Evolutionary conservation across 1,140 invertebrate genomes (phyloP), one percentile per base, ranked within the genome.

Genomic region (Druon quercuslanigerum): DNA sequence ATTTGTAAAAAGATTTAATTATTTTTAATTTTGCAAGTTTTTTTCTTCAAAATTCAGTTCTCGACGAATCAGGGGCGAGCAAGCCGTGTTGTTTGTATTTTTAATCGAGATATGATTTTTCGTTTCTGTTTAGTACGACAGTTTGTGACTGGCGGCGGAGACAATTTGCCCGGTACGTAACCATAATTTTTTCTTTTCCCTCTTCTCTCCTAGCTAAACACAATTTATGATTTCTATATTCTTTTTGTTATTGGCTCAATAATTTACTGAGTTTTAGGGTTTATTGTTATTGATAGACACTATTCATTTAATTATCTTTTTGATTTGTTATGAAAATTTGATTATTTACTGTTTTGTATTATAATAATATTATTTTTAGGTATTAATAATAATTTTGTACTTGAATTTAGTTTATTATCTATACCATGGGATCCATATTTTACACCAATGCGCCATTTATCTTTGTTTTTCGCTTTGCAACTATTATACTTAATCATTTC

Each of bases 121-220:
- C 93, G 92, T 94, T 92, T 93, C 90, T 93, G 93, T 93, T 92
- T 94, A 94, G 93, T 94, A 93, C 93, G 93, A 93, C 94, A 94
- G 91, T 94, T 93, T 93, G 93, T 94, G 92, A 93, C 93, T 93
- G 93, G 93, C 92, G 92, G 93, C 90, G 93, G 93, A 93, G 93
- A 94, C 92, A 94, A 93, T 93, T 92, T 94, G 90, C 93, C 93
- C 93, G 93, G 94, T 94, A 94, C 92, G 94, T 94, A 94, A 91
- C 86, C 90, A 90, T 90, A 87, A 87, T 83, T 88, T 89, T 88
- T 89, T 89, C 85, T 90, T 90, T 89, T 87, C 83, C 87, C 85
- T 87, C 85, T 87, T 88, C 83, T 78, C 79, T 81, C 19, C 77
- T 82, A 71, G 76, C 54, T 78, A 70, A 70, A 54, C 52, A 56